Base-by-base conservation (phyloP, 2,113 vertebrate genomes). In the Camelus bactrianus region DNA sequence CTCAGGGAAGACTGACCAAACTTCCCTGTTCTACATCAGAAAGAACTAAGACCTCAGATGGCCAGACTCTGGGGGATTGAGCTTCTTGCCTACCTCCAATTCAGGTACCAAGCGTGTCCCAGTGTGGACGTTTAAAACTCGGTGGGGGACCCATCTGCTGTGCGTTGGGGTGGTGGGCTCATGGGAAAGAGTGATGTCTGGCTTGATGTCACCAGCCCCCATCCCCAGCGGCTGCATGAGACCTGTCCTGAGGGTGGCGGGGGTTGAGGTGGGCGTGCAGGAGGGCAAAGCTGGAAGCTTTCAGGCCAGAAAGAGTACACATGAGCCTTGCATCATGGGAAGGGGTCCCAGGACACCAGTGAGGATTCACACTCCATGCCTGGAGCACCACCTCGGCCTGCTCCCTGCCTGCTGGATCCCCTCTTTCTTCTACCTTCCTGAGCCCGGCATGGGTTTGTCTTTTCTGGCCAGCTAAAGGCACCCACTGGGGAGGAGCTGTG, bases 271-370 rank as follows among this genome's bases (percentile, higher is more conserved):
- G 22, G 13, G 26, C 8, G 28, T 6, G 22, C 42, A 42, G 67
- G 9, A 62, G 8, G 4, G 9, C 54, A 14, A 94, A 42, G 16
- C 10, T n/a, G 11, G n/a, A 20, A 50, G 16, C 20, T 6, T 52
- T 86, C 1, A 3, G 35, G 28, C 12, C 56, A 38, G 56, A 77
- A 73, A 46, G 17, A 79, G 4, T 32, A 9, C 2, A 5, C 17
- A 58, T 15, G 26, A 0, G 0, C 13, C 19, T n/a, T 93, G 24
- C 5, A 50, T 62, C 52, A 12, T 38, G 35, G 42, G n/a, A 8
- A 26, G 17, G 30, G 16, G 30, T 14, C 30, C 28, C 8, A 12
- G 28, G 67, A 46, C n/a, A 69, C n/a, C 38, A 12, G 35, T 20
- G 30, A 60, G 3, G 38, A 75, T 28, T n/a, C 16, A 48, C 20